Evolutionary conservation across 2,113 vertebrate genomes (phyloP).

Genomic region (Stomatorhinus ivindoensis): DNA sequence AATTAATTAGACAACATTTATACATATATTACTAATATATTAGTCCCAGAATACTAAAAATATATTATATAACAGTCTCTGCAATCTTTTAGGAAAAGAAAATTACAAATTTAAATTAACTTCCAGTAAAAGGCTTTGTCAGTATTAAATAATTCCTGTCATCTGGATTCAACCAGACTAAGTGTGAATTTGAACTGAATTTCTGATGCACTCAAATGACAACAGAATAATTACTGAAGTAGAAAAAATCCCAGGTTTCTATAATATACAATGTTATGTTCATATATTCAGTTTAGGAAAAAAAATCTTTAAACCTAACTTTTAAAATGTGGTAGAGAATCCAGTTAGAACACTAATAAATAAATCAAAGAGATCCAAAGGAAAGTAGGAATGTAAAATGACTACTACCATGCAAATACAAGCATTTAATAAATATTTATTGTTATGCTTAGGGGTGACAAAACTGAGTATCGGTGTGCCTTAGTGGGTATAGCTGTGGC

Average conservation of each 20-base stretch:
- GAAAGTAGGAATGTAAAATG: background rate
- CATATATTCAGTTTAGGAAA: background rate
- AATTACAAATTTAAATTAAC: constrained; percentile 5
- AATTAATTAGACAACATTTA: background rate
- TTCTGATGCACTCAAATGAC: background rate
- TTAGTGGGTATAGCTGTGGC: too few species aligned
- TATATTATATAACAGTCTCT: background rate
- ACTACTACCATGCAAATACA: background rate
- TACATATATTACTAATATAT: background rate
- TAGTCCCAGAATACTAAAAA: background rate
- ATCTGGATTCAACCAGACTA: background rate
- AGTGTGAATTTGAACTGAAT: constrained; percentile 3
- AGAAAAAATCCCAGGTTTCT: background rate
- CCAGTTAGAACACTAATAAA: background rate
- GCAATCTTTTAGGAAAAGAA: background rate
- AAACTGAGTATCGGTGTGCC: background rate
- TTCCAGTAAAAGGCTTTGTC: background rate
- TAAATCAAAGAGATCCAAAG: background rate
- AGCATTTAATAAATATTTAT: background rate
- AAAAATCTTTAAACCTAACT: background rate
- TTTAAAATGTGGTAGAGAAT: background rate
- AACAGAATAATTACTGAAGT: background rate
- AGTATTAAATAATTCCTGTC: background rate
- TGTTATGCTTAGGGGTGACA: background rate
- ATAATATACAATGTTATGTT: background rate